A percentile compares a stretch with the other conserved stretches of the same genome.
phyloP scores from a whole-genome alignment of 53 echinoderm and acorn worm genomes.

The Actinopyga echinites region DNA sequence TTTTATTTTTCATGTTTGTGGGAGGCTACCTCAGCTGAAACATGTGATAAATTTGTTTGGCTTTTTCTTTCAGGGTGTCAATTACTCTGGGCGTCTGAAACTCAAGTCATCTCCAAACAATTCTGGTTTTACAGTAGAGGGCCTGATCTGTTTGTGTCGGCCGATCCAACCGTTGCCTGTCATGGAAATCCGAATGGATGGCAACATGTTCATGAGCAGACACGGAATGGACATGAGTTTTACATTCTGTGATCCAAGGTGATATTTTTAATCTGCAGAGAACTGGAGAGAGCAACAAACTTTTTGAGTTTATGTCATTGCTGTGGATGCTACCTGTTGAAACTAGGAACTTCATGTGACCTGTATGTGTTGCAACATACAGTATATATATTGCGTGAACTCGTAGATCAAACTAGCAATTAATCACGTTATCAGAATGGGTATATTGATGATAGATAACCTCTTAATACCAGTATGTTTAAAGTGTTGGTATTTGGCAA shows the following conservation, averaged over 20 bases:
- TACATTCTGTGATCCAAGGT: constrained; percentile 99
- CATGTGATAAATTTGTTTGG: no score
- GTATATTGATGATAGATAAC: no score
- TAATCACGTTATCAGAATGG: no score
- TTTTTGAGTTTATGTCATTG: neutral
- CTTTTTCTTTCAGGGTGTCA: constrained; percentile 70
- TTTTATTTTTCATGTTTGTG: no score
- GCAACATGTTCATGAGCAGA: constrained; percentile 99
- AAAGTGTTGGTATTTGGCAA: no score
- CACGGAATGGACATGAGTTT: constrained; percentile 98
- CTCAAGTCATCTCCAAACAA: constrained; percentile 74
- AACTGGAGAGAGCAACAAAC: neutral
- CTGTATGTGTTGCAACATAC: no score
- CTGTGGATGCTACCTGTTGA: neutral
- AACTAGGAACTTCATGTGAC: neutral
- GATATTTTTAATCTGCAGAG: neutral
- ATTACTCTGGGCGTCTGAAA: constrained; percentile 92
- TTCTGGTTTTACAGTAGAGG: constrained; percentile 90
- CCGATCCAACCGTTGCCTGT: constrained; percentile 93
- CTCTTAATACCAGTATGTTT: no score
- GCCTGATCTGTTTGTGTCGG: constrained; percentile 90
- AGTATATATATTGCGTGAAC: neutral
- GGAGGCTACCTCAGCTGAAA: no score
- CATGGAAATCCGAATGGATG: constrained; percentile 96
- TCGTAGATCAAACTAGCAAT: no score